Evolutionary conservation across 2,113 vertebrate genomes (phyloP), one percentile per base, ranked within the genome.

Genomic region (Lasiurus cinereus): DNA sequence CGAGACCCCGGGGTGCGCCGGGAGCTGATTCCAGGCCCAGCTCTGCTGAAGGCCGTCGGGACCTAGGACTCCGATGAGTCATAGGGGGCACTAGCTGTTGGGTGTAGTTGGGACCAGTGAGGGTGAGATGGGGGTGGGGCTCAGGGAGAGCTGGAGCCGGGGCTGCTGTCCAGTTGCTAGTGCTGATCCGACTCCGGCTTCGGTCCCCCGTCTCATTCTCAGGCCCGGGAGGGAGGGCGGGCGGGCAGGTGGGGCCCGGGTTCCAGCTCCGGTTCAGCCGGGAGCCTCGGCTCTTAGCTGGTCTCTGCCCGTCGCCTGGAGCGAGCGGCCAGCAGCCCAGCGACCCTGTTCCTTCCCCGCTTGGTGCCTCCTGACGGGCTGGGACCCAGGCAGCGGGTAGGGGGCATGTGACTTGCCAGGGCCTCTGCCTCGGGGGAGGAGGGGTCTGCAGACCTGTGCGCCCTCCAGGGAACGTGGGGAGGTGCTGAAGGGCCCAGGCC

Each of bases 11-110:
- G 48, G 54, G 33, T 5, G 8, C 46, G 27, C 1, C 1, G 22
- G 66, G 29, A 27, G 22, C 21, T 31, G 0, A 9, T 27, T 46
- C 2, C 0, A 8, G 8, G 33, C 5, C 0, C 8, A 2, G 69
- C 18, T 29, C 29, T 8, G 46, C 19, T 0, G 1, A 22, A 67
- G 59, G 85, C 27, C 46, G 0, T 24, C 2, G 15, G 50, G 46
- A 19, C 67, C 2, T 39, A 64, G 27, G 67, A 29, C 29, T 2
- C 46, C n/a, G 39, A 39, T 24, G 31, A 29, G 11, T 8, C 5
- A 0, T 0, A 6, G 39, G 56, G 14, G 66, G 21, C 46, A 4
- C 4, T 14, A 2, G 19, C 64, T 0, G 4, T 21, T 21, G 21
- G 13, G 70, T 29, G 27, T 29, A 27, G 62, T 6, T 10, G n/a